A percentile compares a stretch with the other conserved stretches of the same genome.
Conservation (phyloP, 2,888 invertebrate genomes). For the Esperia sulphurella region DNA sequence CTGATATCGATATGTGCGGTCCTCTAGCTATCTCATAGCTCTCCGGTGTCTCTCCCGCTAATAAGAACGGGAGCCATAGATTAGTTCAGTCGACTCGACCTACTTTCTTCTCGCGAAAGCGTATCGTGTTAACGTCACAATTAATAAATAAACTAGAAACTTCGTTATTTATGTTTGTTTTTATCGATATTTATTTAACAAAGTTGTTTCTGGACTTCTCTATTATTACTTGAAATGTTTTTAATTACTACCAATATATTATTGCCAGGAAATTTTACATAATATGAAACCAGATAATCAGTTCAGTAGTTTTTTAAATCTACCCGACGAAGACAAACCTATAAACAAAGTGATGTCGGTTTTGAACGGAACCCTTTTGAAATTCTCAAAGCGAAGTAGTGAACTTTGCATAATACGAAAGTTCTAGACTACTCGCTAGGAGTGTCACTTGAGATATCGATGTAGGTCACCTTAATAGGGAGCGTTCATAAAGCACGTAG, state of each 20-base stretch:
- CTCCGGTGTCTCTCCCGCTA: slow-evolving; percentile 7
- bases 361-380: too few relatives aligned
- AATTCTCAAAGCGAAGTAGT: too few relatives aligned
- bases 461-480: not conserved
- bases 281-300: too few relatives aligned
- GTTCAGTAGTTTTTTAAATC: too few relatives aligned
- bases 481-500: too few relatives aligned
- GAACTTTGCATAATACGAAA: too few relatives aligned
- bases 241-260: too few relatives aligned
- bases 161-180: too few relatives aligned
- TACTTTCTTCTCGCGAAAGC: slow-evolving; percentile 3
- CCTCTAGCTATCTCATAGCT: not conserved
- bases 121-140: slow-evolving; percentile 2
- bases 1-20: not conserved
- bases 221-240: too few relatives aligned
- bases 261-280: too few relatives aligned
- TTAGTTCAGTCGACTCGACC: slow-evolving; percentile 23
- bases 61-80: slow-evolving; percentile 18
- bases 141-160: not conserved
- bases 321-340: too few relatives aligned
- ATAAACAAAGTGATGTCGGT: too few relatives aligned
- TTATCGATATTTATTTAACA: not conserved
- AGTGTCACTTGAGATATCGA: not conserved
- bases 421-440: not conserved
- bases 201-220: not conserved